Conservation (phyloP, 2,797 vertebrate species). For the Pseudocheirus occidentalis region DNA sequence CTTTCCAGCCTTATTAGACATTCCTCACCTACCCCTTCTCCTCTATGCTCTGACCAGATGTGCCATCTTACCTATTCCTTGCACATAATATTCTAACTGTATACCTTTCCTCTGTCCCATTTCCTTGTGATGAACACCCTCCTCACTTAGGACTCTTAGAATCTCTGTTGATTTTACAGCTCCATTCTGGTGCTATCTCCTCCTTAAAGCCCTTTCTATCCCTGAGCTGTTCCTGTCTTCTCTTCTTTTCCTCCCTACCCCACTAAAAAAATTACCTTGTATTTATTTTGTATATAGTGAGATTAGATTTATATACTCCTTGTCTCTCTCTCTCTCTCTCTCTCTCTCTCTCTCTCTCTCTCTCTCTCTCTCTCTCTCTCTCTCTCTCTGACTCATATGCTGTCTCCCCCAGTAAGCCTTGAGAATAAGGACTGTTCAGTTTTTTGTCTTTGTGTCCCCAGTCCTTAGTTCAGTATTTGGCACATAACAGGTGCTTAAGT, state of each 20-base stretch:
- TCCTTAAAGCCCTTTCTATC: conserved; percentile 8
- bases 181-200: background rate
- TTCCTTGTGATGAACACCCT: background rate
- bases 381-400: background rate
- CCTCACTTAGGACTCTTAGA: background rate
- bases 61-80: background rate
- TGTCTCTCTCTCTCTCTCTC: too few species aligned
- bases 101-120: background rate
- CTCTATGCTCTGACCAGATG: background rate
- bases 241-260: background rate
- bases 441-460: background rate
- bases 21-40: background rate
- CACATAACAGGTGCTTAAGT: background rate
- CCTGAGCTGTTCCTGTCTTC: background rate
- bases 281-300: background rate
- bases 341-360: too few species aligned
- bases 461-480: background rate
- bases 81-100: background rate
- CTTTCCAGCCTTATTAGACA: background rate
- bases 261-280: background rate
- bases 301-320: background rate
- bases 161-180: background rate
- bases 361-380: too few species aligned
- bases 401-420: background rate
- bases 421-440: background rate